Evolutionary conservation across 2,113 vertebrate species (phyloP).

Genomic region (Cranoglanis bouderius): DNA sequence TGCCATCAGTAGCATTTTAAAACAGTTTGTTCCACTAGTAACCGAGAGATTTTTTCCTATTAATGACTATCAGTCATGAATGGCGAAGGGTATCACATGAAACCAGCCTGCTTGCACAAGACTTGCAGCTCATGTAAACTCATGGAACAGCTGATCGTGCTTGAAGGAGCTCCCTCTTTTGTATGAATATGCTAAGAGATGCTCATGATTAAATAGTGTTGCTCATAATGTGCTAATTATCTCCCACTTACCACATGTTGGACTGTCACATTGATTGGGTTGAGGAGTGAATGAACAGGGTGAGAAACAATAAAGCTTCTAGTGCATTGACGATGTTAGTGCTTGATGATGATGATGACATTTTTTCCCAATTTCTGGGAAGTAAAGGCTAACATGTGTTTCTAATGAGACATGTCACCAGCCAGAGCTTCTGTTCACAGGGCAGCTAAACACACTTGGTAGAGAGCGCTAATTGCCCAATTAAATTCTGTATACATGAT

Average conservation of each 20-base stretch:
- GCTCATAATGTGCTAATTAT: background rate
- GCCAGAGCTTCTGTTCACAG: background rate
- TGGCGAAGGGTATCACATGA: background rate
- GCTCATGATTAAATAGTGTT: background rate
- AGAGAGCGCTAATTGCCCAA: background rate
- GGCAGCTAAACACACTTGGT: background rate
- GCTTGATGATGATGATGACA: background rate
- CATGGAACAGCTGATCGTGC: background rate
- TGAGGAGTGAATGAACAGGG: background rate
- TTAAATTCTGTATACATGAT: background rate
- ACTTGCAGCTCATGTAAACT: background rate
- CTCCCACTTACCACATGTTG: background rate
- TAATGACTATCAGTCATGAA: background rate
- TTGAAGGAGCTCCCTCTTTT: background rate
- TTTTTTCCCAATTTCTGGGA: too few species aligned
- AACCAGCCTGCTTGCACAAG: background rate
- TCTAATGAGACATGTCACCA: background rate
- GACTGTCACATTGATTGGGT: background rate
- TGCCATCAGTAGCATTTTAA: background rate
- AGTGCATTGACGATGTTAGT: background rate
- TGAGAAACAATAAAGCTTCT: background rate
- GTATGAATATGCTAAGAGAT: background rate
- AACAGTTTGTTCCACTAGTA: background rate
- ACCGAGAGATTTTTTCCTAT: background rate
- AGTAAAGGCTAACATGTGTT: background rate